These are phyloP conservation scores for Podarcis cretensis DNA, from an alignment of 2,113 vertebrate genomes.

Conservation along the genomic window DNA sequence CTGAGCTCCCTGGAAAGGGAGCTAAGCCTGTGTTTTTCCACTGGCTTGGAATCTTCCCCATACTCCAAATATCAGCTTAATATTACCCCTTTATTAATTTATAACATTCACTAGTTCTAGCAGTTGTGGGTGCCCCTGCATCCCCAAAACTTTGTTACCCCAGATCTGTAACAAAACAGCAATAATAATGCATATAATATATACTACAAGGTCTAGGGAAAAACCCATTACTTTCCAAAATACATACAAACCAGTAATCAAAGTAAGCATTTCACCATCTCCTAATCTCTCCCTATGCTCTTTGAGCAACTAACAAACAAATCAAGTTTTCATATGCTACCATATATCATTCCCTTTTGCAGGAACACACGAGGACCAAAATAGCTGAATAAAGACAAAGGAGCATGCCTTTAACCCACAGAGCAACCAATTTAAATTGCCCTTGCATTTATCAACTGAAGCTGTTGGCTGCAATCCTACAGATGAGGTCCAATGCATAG, in stretches of 20 bases:
- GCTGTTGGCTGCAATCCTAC: neutral
- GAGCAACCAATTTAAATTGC: neutral
- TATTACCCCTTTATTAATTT: no score
- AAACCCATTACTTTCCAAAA: neutral
- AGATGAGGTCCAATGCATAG: constrained; percentile 9
- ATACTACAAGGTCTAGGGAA: neutral
- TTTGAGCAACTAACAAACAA: neutral
- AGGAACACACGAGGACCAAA: neutral
- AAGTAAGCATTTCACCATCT: neutral
- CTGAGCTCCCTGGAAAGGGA: no score
- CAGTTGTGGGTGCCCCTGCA: no score
- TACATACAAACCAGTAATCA: neutral
- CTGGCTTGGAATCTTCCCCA: no score
- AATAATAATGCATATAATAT: neutral
- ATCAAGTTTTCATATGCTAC: neutral
- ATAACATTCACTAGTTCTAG: no score
- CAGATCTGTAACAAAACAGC: no score
- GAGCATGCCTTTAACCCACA: neutral
- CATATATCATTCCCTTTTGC: neutral
- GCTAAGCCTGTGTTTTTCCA: no score
- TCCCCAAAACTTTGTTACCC: no score
- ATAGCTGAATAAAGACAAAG: neutral
- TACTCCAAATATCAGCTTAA: no score
- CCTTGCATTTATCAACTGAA: neutral
- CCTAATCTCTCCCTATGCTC: neutral